Evolutionary conservation across 2,113 vertebrate species (phyloP).

Genomic region (Rhea pennata): DNA sequence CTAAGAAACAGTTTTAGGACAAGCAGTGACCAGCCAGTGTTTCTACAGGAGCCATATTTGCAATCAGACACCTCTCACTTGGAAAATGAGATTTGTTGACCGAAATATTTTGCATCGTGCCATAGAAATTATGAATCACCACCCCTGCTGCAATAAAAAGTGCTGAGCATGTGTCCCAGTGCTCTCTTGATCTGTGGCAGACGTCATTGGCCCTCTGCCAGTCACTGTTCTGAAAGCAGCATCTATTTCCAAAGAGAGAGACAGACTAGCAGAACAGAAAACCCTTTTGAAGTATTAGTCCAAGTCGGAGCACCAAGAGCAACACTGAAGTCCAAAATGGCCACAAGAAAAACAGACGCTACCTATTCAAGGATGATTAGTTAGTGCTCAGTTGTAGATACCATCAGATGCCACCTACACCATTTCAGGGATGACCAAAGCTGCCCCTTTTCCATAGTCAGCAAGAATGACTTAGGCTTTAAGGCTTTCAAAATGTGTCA

Average conservation of each 20-base stretch:
- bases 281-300: neutral
- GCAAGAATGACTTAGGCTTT: neutral
- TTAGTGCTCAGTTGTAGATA: neutral
- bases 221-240: neutral
- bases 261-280: neutral
- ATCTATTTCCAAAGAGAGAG: neutral
- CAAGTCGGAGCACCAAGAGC: neutral
- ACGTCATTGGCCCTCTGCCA: neutral
- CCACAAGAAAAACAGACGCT: neutral
- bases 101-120: neutral
- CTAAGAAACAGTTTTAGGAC: neutral
- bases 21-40: neutral
- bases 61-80: neutral
- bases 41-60: neutral
- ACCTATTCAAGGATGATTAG: neutral
- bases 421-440: neutral
- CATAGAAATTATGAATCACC: neutral
- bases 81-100: neutral
- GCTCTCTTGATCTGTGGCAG: neutral
- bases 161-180: neutral
- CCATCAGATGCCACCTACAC: neutral
- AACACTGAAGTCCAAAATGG: neutral
- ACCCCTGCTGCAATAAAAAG: neutral
- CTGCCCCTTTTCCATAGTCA: neutral
- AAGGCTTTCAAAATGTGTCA: neutral